Base-by-base conservation (phyloP, 2,888 invertebrate genomes). In the Platycheirus rosarum region DNA sequence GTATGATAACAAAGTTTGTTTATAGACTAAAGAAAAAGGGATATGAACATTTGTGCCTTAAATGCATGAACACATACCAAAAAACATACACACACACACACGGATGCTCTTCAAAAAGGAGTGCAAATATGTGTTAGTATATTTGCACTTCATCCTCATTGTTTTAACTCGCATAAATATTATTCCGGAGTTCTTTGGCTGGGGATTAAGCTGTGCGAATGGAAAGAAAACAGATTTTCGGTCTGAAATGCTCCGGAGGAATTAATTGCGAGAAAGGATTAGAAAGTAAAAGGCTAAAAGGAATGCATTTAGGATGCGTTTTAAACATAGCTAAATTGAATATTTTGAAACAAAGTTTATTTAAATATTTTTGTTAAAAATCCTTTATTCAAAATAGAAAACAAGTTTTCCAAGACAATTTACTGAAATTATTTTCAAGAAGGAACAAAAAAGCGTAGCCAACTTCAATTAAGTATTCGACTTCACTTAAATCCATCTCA, bases 1-100 rank as follows among this genome's bases (percentile, higher is more conserved):
- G 76, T 82, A 82, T 71, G 80, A 82, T 76, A 82, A 76, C 80
- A 82, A 82, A 82, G 70, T 82, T 82, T 82, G 80, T 76, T 82
- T 82, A 71, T 82, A 55, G 62, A 82, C 80, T 74, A 46, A 51
- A 66, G 55, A 66, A 70, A n/a, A 75, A 80, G 70, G 70, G 75
- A 75, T 40, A 82, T 62, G 76, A 66, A 80, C 53, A 80, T 70
- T 60, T 66, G 46, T 76, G 32, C 65, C 11, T 57, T 16, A 40
- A 8, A 40, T 37, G 20, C 4, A 51, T 18, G 16, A 16, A 23
- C 5, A n/a, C n/a, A n/a, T n/a, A n/a, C n/a, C n/a, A n/a, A n/a
- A n/a, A n/a, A 2, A 74, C 53, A 65, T 42, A 14, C 32, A n/a
- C 23, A 23, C 48, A 40, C 8, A 23, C 35, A n/a, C 48, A 57